These are phyloP conservation scores for Dynastes hyllus DNA, from an alignment of 2,888 invertebrate species.

Conservation along the genomic window DNA sequence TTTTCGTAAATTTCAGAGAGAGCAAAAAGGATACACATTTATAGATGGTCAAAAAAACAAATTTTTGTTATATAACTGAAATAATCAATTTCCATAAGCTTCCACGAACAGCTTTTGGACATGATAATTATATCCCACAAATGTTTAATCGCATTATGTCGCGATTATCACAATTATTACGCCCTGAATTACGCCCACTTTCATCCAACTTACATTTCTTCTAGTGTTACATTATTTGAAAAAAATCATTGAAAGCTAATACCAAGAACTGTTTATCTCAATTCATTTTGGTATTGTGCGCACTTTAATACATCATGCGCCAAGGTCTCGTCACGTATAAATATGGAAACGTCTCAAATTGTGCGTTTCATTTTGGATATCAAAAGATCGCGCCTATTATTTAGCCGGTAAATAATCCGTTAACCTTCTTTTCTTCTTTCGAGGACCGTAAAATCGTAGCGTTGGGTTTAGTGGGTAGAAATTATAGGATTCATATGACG, in stretches of 20 bases:
- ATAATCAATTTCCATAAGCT: no score
- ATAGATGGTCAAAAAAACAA: no score
- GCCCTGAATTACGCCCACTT: conserved; percentile 4
- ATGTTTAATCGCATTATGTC: not conserved
- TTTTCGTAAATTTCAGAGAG: no score
- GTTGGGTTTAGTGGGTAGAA: conserved; percentile 37
- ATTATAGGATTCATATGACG: conserved; percentile 35
- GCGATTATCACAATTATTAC: not conserved
- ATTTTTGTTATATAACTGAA: no score
- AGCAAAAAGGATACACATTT: no score
- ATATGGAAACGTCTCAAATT: conserved; percentile 32
- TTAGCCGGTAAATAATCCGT: conserved; percentile 21
- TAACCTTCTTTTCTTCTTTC: conserved; percentile 21
- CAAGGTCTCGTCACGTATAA: conserved; percentile 27
- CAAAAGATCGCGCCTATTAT: conserved; percentile 37
- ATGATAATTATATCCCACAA: no score
- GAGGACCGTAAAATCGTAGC: conserved; percentile 24
- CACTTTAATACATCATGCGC: conserved; percentile 11
- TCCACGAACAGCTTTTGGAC: no score
- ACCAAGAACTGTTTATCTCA: not conserved
- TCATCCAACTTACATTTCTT: not conserved
- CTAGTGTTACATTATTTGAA: conserved; percentile 1
- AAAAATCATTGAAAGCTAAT: conserved; percentile 13
- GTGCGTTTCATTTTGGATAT: conserved; percentile 33
- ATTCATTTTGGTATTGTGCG: conserved; percentile 15